These are phyloP conservation scores for Eidolon helvum DNA, from an alignment of 2,113 vertebrate genomes.

Conservation along the genomic window DNA sequence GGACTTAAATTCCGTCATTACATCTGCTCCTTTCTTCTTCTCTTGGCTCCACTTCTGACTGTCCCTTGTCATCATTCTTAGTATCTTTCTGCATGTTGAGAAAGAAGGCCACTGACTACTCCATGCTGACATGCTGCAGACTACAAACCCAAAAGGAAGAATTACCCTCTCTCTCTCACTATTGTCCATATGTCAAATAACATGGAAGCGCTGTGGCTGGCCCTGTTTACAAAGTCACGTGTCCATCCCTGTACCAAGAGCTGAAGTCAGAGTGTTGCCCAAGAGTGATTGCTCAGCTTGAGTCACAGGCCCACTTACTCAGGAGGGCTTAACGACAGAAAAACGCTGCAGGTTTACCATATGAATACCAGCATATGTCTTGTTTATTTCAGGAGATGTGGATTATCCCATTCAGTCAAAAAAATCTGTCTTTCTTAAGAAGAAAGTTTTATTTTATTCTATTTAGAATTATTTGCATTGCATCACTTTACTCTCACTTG, in stretches of 20 bases:
- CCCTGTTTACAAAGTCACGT: neutral
- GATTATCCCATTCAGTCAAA: neutral
- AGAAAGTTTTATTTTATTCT: neutral
- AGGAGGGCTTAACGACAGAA: neutral
- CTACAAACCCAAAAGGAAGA: neutral
- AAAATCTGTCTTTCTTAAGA: neutral
- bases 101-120: neutral
- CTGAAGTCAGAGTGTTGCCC: neutral
- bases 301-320: neutral
- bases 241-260: neutral
- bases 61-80: neutral
- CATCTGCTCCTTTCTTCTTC: neutral
- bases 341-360: neutral
- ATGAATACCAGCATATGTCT: neutral
- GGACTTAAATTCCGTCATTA: neutral
- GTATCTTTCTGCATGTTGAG: neutral
- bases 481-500: neutral
- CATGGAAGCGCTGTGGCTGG: accelerated
- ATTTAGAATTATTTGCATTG: neutral
- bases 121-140: neutral
- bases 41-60: neutral
- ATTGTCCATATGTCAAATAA: neutral
- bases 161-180: neutral
- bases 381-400: neutral
- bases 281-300: neutral